Base-by-base conservation (phyloP, 92 coral and sea anemone species). In the Blastomussa wellsi region DNA sequence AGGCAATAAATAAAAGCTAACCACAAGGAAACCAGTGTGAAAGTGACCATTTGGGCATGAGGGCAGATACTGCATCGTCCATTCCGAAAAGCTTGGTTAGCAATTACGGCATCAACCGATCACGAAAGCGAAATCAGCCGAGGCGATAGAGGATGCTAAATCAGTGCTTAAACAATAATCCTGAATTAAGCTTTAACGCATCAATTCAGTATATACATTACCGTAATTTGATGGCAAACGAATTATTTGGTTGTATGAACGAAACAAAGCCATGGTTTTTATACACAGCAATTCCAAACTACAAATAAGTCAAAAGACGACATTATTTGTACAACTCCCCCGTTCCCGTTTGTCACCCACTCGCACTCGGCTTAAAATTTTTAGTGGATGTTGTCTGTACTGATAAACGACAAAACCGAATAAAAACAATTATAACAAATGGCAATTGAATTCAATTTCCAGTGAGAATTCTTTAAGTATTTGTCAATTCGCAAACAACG, bases 401-500 rank as follows among this genome's bases (percentile, higher is more conserved):
- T 79, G 13, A 26, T 60, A 20, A 79, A 41, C 70, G 71, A 26
- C 33, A 20, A 38, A 44, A 44, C 49, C 49, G 49, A 44, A 10
- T n/a, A n/a, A 44, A 44, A 79, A 62, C 36, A 79, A 79, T 39
- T 28, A 3, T 12, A 37, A 26, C 62, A n/a, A 37, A 60, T 59
- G 71, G 53, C 35, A 78, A n/a, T n/a, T n/a, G n/a, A 57, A 36
- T 79, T 59, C 72, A 38, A 79, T 79, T 79, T 79, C 55, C 82
- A 79, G 72, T 62, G 71, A 79, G 72, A 38, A 79, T 79, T 39
- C 55, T 41, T 37, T 62, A 59, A 59, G 82, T 60, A 41, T 79
- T 79, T 79, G 83, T 62, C 72, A 79, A 62, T 62, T 79, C 83
- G 83, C 53, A 79, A 79, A 79, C 83, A 79, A 20, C 13, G 29